Percentiles rank a stretch among this genome's conserved stretches.
Conservation (phyloP, 2,888 invertebrate species). For the Apotomis capreana region DNA sequence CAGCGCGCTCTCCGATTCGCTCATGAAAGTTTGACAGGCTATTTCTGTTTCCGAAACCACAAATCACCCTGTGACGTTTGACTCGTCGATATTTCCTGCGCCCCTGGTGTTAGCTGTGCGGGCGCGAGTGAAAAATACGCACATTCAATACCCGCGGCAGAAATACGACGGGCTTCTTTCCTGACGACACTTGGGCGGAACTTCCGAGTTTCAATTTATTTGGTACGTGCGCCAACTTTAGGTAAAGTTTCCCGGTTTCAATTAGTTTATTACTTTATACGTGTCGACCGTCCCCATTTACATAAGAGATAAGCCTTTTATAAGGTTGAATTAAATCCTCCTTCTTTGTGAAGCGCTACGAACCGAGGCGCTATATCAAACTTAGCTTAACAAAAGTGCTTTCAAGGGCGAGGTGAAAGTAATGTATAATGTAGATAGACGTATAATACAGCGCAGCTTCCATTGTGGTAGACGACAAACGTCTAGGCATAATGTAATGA, state of each 20-base stretch:
- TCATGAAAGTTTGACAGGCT: constrained; percentile 14
- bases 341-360: constrained; percentile 32
- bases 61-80: constrained; percentile 33
- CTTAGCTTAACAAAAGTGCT: constrained; percentile 35
- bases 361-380: constrained; percentile 26
- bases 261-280: constrained; percentile 33
- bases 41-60: constrained; percentile 22
- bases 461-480: constrained; percentile 29
- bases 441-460: constrained; percentile 34
- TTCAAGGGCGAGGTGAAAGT: constrained; percentile 30
- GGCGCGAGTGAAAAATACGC: constrained; percentile 22
- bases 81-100: constrained; percentile 34
- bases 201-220: constrained; percentile 39
- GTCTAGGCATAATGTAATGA: constrained; percentile 33
- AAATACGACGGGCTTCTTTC: constrained; percentile 30
- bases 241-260: constrained; percentile 32
- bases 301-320: constrained; percentile 25
- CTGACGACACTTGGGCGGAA: constrained; percentile 26
- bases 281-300: neutral
- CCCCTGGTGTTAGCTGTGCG: neutral
- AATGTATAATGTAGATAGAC: constrained; percentile 24
- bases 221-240: constrained; percentile 31
- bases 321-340: constrained; percentile 24
- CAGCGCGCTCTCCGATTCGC: neutral
- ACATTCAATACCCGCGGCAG: constrained; percentile 26